Evolutionary conservation across 2,113 vertebrate genomes (phyloP), one percentile per base, ranked within the genome.

Genomic region (Burhinus bistriatus): DNA sequence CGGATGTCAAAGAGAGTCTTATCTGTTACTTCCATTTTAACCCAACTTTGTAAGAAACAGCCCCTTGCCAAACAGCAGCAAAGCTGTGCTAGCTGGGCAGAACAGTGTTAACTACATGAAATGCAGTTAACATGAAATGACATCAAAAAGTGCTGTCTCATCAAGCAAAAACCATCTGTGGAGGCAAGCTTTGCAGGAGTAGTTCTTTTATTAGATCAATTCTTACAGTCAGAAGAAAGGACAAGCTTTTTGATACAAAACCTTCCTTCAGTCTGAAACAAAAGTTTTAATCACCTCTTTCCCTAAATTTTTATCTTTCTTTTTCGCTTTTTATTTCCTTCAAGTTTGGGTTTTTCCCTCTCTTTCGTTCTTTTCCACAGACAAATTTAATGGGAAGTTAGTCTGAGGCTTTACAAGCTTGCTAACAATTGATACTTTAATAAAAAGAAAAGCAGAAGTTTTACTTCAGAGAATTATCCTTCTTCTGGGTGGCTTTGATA

Each of bases 121-220:
- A 72, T 29, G n/a, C 76, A 81, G 75, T 59, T 81, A 49, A 57
- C 55, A 81, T 61, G 64, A 90, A 95, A 86, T 42, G 40, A 73
- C 64, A 83, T 73, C 49, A 70, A 59, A 95, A 97, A 90, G 6
- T 81, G 83, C 79, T 89, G 83, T 84, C 83, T 97, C 83, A 88
- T 87, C 83, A 94, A 78, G 69, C 55, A 89, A 59, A 90, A 69
- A 45, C 3, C 2, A 38, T 77, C 36, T 71, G 36, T 80, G 36
- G 62, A 93, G 12, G 54, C n/a, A 89, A 90, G 44, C 44, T 42
- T 64, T 59, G n/a, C 42, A 92, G 70, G 26, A 90, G 52, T 14
- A 83, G 15, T 51, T 78, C 15, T 90, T 88, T 61, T 64, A 61
- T 58, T 40, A 55, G 12, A 83, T 40, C 5, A 54, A 19, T 51